These are phyloP conservation scores for Drosophila antonietae DNA, from an alignment of 2,888 invertebrate species.

Conservation along the genomic window DNA sequence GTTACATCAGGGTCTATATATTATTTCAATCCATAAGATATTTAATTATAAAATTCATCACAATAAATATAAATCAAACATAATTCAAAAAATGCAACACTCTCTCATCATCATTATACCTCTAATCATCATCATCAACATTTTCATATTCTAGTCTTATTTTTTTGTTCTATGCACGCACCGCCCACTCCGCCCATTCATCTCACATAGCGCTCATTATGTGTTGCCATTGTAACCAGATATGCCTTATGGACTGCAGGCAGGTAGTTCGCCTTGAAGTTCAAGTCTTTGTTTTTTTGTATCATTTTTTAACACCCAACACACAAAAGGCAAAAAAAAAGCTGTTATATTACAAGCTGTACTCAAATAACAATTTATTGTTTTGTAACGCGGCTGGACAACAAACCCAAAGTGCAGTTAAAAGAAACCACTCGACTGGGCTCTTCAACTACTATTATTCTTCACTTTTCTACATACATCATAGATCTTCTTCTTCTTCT, in stretches of 20 bases:
- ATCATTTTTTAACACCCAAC: conserved; percentile 56
- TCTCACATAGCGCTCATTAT: conserved; percentile 37
- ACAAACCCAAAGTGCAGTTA: conserved; percentile 33
- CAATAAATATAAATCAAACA: background rate
- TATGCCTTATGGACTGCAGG: conserved; percentile 24
- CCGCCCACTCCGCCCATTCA: conserved; percentile 15
- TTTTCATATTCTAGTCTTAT: conserved; percentile 3
- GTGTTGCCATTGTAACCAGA: conserved; percentile 41
- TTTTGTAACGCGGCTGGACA: conserved; percentile 44
- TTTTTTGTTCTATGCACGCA: conserved; percentile 4
- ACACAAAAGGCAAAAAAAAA: conserved; percentile 43
- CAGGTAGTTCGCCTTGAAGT: conserved; percentile 68
- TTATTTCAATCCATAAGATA: no score
- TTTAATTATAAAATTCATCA: background rate
- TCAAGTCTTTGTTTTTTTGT: conserved; percentile 47
- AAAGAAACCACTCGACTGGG: conserved; percentile 35
- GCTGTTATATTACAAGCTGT: conserved; percentile 46
- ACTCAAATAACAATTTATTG: conserved; percentile 63
- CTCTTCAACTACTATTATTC: conserved; percentile 20
- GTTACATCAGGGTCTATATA: no score
- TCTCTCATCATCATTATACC: background rate
- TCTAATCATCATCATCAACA: background rate
- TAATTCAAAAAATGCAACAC: background rate
- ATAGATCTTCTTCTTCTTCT: conserved; percentile 6
- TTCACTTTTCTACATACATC: conserved; percentile 10